A percentile compares a stretch with the other conserved stretches of the same genome.
Conservation (phyloP, 2,888 invertebrate species). For the Theodoxus fluviatilis region DNA sequence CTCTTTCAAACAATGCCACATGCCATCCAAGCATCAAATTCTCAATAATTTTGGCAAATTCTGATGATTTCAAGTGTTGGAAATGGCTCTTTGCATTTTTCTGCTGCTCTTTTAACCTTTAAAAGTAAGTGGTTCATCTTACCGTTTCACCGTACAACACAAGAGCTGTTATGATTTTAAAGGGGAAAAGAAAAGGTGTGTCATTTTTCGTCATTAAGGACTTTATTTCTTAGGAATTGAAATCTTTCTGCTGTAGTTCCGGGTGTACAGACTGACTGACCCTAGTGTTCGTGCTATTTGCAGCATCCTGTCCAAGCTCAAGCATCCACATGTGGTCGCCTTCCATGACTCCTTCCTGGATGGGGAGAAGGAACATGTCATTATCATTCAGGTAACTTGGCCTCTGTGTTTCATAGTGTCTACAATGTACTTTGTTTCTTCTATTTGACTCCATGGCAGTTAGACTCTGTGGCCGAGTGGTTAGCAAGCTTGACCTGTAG, state of each 20-base stretch:
- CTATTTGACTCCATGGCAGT: too few relatives aligned
- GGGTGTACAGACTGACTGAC: too few relatives aligned
- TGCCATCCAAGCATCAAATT: neutral
- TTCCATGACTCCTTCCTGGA: slow-evolving; percentile 62
- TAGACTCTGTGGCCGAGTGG: too few relatives aligned
- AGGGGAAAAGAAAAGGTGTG: neutral
- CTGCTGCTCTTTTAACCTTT: too few relatives aligned
- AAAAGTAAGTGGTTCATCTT: neutral
- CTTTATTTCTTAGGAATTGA: neutral
- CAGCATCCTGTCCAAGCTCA: slow-evolving; percentile 58
- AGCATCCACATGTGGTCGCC: slow-evolving; percentile 62
- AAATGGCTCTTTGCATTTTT: too few relatives aligned
- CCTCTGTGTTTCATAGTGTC: neutral
- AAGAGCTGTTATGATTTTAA: neutral
- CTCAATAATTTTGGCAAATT: neutral
- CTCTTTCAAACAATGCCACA: too few relatives aligned
- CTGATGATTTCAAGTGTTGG: too few relatives aligned
- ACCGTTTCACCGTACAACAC: neutral
- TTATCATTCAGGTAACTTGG: slow-evolving; percentile 54
- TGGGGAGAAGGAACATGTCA: slow-evolving; percentile 49
- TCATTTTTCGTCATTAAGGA: too few relatives aligned
- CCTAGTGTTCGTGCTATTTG: slow-evolving; percentile 27
- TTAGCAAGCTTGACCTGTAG: too few relatives aligned
- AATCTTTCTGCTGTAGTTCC: too few relatives aligned
- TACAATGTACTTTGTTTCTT: too few relatives aligned